Base-by-base conservation (phyloP, 1,140 invertebrate species). In the Amphibalanus amphitrite region DNA sequence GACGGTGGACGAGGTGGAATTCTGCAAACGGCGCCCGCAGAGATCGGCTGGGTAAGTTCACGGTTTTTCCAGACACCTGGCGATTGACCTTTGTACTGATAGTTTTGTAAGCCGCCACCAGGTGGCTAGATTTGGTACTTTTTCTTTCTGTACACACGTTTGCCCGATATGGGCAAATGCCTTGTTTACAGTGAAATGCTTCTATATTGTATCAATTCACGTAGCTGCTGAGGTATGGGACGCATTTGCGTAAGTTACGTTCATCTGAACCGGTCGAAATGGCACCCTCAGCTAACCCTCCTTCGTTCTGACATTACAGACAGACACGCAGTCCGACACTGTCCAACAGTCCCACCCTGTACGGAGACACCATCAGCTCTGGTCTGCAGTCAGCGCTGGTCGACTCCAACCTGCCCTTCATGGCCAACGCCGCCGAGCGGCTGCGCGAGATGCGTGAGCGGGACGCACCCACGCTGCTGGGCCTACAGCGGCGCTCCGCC, bases 1-100 rank as follows among this genome's bases (percentile, higher is more conserved):
- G 97, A 99, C 97, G 69, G 96, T 99, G 78, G 96, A 98, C 84
- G 96, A 99, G 86, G 89, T 95, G 82, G 96, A 98, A 84, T 99
- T 98, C 89, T 97, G 98, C 89, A 97, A 97, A 86, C 86, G 96
- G 78, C 86, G 96, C 80, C 95, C 95, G 76, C 95, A 97, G 84
- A 87, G 94, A 79, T 90, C 85, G 79, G 86, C 88, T 80, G 87
- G 86, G 87, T 87, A 87, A 84, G 84, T 82, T 15, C n/a, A n/a
- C n/a, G n/a, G n/a, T n/a, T n/a, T n/a, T n/a, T n/a, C n/a, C n/a
- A n/a, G 33, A 38, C 33, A 38, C 33, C 33, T 38, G 33, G n/a
- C n/a, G n/a, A n/a, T n/a, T n/a, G n/a, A n/a, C n/a, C n/a, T n/a
- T 4, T 38, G 15, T 38, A 38, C 4, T 38, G 15, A 4, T 15